Conservation (phyloP, 2,888 invertebrate species). For the Dolichomitus sp. region DNA sequence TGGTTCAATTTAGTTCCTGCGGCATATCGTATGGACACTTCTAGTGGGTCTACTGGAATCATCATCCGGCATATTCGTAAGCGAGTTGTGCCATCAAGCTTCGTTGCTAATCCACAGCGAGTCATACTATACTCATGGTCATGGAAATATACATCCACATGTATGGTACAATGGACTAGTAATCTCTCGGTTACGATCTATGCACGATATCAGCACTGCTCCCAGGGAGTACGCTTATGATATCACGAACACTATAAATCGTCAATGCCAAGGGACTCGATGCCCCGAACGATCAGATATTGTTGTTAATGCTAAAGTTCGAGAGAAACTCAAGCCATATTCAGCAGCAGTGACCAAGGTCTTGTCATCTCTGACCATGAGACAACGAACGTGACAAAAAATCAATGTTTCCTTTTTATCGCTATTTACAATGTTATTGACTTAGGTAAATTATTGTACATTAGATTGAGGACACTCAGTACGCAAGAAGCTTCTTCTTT, state of each 20-base stretch:
- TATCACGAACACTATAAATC: slow-evolving; percentile 50
- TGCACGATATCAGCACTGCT: slow-evolving; percentile 17
- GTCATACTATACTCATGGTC: background rate
- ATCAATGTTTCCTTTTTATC: background rate
- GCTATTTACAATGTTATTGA: background rate
- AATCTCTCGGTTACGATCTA: slow-evolving; percentile 43
- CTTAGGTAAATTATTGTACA: too few relatives aligned
- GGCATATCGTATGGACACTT: background rate
- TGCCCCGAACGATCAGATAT: slow-evolving; percentile 29
- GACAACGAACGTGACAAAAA: background rate
- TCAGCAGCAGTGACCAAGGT: background rate
- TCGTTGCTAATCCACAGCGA: slow-evolving; percentile 23
- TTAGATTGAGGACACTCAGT: too few relatives aligned
- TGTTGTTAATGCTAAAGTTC: slow-evolving; percentile 34
- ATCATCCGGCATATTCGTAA: slow-evolving; percentile 31
- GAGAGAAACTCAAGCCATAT: background rate
- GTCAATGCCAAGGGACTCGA: slow-evolving; percentile 48
- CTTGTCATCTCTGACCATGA: background rate
- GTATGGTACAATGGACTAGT: slow-evolving; percentile 11
- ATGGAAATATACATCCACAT: background rate
- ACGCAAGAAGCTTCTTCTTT: too few relatives aligned
- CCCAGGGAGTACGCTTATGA: slow-evolving; percentile 12
- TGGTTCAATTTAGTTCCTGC: slow-evolving; percentile 10
- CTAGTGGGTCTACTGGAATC: slow-evolving; percentile 21
- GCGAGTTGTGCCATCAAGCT: slow-evolving; percentile 15